These are phyloP conservation scores for Condylostylus longicornis DNA, from an alignment of 1,140 invertebrate genomes.

Conservation along the genomic window DNA sequence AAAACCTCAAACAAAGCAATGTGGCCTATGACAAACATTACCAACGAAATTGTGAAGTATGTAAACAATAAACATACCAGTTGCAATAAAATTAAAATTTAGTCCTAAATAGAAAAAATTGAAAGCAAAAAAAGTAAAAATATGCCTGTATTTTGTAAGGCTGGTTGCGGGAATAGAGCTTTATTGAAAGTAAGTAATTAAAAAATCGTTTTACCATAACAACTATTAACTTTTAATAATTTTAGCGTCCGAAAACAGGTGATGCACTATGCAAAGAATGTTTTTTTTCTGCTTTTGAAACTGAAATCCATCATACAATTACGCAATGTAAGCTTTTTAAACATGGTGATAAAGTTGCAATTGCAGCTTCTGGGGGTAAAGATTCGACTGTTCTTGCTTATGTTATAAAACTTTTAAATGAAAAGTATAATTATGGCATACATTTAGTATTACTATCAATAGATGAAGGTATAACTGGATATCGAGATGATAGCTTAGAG, in stretches of 20 bases:
- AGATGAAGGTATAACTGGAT: slow-evolving; percentile 97
- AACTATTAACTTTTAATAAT: too few relatives aligned
- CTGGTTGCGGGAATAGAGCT: slow-evolving; percentile 54
- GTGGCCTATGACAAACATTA: too few relatives aligned
- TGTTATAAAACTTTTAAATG: slow-evolving; percentile 81
- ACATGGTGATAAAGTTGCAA: slow-evolving; percentile 74
- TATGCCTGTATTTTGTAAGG: slow-evolving; percentile 50
- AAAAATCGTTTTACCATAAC: slow-evolving; percentile 35
- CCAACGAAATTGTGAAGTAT: too few relatives aligned
- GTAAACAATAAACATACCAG: too few relatives aligned
- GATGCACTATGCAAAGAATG: slow-evolving; percentile 89
- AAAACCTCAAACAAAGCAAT: too few relatives aligned
- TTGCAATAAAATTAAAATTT: too few relatives aligned
- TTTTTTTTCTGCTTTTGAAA: slow-evolving; percentile 89
- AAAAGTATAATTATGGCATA: slow-evolving; percentile 81
- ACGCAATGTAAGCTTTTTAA: slow-evolving; percentile 69
- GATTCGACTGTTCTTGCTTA: slow-evolving; percentile 96
- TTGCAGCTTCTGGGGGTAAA: slow-evolving; percentile 96
- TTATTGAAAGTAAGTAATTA: slow-evolving; percentile 46
- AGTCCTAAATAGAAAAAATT: too few relatives aligned
- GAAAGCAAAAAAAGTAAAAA: too few relatives aligned
- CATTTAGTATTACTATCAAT: slow-evolving; percentile 88
- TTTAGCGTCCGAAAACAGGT: slow-evolving; percentile 75
- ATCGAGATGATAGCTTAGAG: slow-evolving; percentile 94
- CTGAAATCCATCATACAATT: slow-evolving; percentile 93